Conservation (phyloP, 2,888 invertebrate species). For the Hypsopygia costalis region DNA sequence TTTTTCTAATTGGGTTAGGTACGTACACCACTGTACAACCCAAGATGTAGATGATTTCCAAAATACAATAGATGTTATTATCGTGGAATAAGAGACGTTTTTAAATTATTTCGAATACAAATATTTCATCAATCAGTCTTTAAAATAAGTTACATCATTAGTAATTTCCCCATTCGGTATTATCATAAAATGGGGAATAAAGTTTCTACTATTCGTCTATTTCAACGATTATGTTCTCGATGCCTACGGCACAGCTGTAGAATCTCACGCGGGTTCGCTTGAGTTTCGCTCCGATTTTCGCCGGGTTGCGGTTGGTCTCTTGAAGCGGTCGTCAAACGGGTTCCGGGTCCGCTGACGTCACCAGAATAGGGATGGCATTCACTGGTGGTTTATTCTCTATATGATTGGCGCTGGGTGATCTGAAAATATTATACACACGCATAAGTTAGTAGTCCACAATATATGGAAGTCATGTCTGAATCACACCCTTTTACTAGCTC, state of each 20-base stretch:
- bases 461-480: too few relatives aligned
- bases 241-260: slow-evolving; percentile 27
- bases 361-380: slow-evolving; percentile 55
- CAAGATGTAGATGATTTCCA: too few relatives aligned
- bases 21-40: too few relatives aligned
- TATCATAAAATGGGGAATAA: background rate
- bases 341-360: slow-evolving; percentile 62
- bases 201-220: slow-evolving; percentile 23
- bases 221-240: slow-evolving; percentile 30
- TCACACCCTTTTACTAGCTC: too few relatives aligned
- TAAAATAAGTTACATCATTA: too few relatives aligned
- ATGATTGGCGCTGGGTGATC: slow-evolving; percentile 59
- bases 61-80: too few relatives aligned
- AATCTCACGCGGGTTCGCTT: slow-evolving; percentile 33
- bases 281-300: slow-evolving; percentile 8
- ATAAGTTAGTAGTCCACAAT: background rate
- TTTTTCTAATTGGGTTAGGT: too few relatives aligned
- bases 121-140: too few relatives aligned
- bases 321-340: slow-evolving; percentile 46
- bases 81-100: too few relatives aligned
- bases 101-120: too few relatives aligned
- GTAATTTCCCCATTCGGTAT: too few relatives aligned
- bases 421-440: slow-evolving; percentile 24
- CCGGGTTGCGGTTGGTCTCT: slow-evolving; percentile 7
- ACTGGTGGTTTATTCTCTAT: slow-evolving; percentile 40